Evolutionary conservation across 2,888 invertebrate species (phyloP).

Genomic region (Hydraecia micacea): DNA sequence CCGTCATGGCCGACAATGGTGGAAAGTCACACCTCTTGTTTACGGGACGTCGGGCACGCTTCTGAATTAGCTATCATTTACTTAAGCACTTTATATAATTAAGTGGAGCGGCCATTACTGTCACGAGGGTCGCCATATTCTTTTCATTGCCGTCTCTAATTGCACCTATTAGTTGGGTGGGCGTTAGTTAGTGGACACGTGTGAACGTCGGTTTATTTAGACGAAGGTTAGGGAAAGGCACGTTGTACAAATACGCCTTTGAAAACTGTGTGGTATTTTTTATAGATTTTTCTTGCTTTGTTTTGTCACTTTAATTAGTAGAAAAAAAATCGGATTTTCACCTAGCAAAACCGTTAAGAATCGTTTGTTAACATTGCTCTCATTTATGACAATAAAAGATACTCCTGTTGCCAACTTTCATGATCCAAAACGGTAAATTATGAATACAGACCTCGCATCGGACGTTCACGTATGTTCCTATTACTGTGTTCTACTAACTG

Average conservation of each 20-base stretch:
- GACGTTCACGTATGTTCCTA: neutral
- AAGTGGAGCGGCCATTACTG: slow-evolving; percentile 86
- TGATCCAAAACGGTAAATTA: neutral
- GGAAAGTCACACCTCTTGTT: slow-evolving; percentile 90
- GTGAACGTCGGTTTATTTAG: slow-evolving; percentile 57
- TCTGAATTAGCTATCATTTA: slow-evolving; percentile 89
- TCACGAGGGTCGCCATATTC: slow-evolving; percentile 83
- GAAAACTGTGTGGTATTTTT: neutral
- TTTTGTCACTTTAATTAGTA: neutral
- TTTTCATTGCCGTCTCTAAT: slow-evolving; percentile 82
- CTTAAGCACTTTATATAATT: slow-evolving; percentile 90
- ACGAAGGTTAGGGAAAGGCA: slow-evolving; percentile 28
- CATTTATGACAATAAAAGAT: no score
- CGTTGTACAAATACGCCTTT: neutral
- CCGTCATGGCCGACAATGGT: slow-evolving; percentile 81
- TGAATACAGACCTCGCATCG: neutral
- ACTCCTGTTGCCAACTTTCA: neutral
- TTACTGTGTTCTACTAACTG: neutral
- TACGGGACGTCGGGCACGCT: slow-evolving; percentile 83
- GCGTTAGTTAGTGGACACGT: slow-evolving; percentile 56
- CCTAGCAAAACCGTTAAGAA: neutral
- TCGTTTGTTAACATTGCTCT: neutral
- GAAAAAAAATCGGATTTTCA: neutral
- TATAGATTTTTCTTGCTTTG: neutral
- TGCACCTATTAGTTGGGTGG: slow-evolving; percentile 76